Evolutionary conservation across 2,113 vertebrate species (phyloP).

Genomic region (Callospermophilus lateralis): DNA sequence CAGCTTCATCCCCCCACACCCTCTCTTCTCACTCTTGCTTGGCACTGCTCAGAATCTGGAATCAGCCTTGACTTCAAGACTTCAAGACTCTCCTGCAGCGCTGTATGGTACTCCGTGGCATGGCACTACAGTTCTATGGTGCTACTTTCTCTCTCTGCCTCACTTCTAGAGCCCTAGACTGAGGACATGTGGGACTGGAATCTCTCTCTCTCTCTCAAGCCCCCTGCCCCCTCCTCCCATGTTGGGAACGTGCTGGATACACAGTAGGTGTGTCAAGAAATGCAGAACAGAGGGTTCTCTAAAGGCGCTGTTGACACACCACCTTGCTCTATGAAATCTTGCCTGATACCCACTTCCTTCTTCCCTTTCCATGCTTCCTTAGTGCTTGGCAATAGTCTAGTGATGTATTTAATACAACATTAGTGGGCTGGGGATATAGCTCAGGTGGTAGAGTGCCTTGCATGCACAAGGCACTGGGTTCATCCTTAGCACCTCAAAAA

Average conservation of each 20-base stretch:
- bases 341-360: neutral
- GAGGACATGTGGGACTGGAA: neutral
- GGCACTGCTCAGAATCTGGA: neutral
- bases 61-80: neutral
- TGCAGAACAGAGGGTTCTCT: neutral
- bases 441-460: too few species aligned
- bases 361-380: neutral
- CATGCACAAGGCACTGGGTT: too few species aligned
- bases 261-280: neutral
- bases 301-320: neutral
- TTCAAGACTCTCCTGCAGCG: neutral
- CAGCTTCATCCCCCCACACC: neutral
- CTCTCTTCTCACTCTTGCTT: neutral
- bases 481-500: too few species aligned
- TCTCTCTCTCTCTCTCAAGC: neutral
- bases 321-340: neutral
- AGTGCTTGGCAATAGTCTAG: neutral
- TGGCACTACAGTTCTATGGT: neutral
- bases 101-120: fast-evolving
- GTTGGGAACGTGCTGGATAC: neutral
- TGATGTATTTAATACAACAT: neutral
- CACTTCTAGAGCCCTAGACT: neutral
- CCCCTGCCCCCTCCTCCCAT: neutral
- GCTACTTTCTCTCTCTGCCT: neutral
- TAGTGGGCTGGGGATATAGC: too few species aligned